phyloP scores from a whole-genome alignment of 2,888 invertebrate genomes.

The Labia minor region DNA sequence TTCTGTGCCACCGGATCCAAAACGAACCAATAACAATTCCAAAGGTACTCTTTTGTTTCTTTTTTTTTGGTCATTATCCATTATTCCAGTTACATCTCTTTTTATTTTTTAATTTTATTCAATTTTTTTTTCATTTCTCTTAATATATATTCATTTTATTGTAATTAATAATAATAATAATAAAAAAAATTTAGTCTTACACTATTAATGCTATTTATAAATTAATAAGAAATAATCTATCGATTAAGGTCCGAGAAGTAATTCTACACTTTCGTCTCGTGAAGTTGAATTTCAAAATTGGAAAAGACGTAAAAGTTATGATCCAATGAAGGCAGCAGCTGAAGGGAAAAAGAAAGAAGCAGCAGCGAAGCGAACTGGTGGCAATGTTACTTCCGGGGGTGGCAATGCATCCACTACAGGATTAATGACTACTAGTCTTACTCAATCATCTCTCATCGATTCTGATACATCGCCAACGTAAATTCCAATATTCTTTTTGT shows the following conservation, averaged over 20 bases:
- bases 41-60: no score
- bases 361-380: slow-evolving; percentile 28
- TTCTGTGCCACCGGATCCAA: not conserved
- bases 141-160: no score
- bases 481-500: not conserved
- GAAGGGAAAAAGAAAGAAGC: slow-evolving; percentile 58
- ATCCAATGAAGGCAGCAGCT: slow-evolving; percentile 87
- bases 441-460: slow-evolving; percentile 27
- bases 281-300: slow-evolving; percentile 88
- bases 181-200: no score
- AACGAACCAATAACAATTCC: not conserved
- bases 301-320: slow-evolving; percentile 90
- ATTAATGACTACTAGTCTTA: slow-evolving; percentile 25
- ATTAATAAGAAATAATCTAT: no score
- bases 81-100: no score
- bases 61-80: no score
- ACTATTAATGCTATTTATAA: no score
- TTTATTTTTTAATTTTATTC: not conserved
- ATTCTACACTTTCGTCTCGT: slow-evolving; percentile 59
- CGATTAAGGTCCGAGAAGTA: slow-evolving; percentile 44
- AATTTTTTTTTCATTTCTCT: not conserved
- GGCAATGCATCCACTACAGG: slow-evolving; percentile 22
- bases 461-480: slow-evolving; percentile 33
- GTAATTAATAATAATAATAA: no score
- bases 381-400: slow-evolving; percentile 22